These are phyloP conservation scores for Eurosta solidaginis DNA, from an alignment of 1,140 invertebrate species.

Conservation along the genomic window DNA sequence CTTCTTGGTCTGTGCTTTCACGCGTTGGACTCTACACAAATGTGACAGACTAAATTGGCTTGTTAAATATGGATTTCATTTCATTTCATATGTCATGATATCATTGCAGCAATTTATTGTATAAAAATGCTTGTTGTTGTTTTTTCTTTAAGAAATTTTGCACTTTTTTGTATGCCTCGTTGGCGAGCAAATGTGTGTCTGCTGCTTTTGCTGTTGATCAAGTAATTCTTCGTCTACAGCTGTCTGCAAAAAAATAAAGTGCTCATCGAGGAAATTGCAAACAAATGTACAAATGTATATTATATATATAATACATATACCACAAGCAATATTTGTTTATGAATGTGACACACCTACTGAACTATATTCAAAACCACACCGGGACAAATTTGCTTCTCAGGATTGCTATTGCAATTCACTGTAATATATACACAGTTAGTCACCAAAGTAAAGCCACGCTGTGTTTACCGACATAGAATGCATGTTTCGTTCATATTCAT, in stretches of 20 bases:
- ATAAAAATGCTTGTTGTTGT: not conserved
- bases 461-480: too few relatives aligned
- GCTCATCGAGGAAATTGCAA: conserved; percentile 15
- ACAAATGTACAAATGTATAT: not conserved
- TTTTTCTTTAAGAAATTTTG: not conserved
- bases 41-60: conserved; percentile 25
- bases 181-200: not conserved
- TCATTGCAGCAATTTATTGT: not conserved
- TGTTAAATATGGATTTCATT: conserved; percentile 20
- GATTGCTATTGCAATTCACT: not conserved
- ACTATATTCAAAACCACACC: not conserved
- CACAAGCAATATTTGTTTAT: too few relatives aligned
- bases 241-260: conserved; percentile 12
- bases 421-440: not conserved
- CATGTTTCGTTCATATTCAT: too few relatives aligned
- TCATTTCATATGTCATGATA: conserved; percentile 18
- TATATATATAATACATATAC: not conserved
- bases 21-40: not conserved
- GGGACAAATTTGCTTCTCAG: not conserved
- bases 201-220: not conserved
- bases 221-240: not conserved
- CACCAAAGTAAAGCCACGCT: not conserved
- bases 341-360: not conserved
- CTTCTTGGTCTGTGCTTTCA: not conserved
- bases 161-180: not conserved